Evolutionary conservation across 2,888 invertebrate genomes (phyloP), one percentile per base, ranked within the genome.

Genomic region (Diploptera punctata): DNA sequence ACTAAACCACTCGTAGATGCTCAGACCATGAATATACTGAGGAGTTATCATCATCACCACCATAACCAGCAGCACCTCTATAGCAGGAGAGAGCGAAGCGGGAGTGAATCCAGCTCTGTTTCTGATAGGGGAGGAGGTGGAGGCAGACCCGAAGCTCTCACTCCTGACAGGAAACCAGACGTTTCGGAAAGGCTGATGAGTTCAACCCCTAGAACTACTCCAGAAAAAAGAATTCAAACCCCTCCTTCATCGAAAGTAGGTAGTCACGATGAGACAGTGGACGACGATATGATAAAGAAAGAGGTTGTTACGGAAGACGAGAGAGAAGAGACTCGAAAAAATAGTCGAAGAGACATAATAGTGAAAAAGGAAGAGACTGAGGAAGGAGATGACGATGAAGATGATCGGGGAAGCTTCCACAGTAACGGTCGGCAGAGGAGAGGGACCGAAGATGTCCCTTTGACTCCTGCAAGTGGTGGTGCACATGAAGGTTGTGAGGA

Each of bases 1-100:
- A 95, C 95, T 3, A 95, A 95, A 82, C 96, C 96, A 0, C 82
- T 96, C 74, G 94, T 96, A 75, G 96, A 96, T 80, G 90, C 93
- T 1, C 94, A 94, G 81, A 93, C 94, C 0, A 93, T 94, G 93
- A 93, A 90, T 80, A 87, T 94, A 79, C 83, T 94, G 67, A 87
- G 94, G 77, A 92, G 88, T 78, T 94, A 94, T 80, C 77, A 76
- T 24, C 75, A 73, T 44, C 89, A 93, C 79, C 90, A 90, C 71
- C 75, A 76, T 31, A 76, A 79, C 67, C 84, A 84, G 76, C 85
- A 84, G 76, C 83, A 83, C 68, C 85, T 86, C 69, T 91, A 88
- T 78, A 67, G 44, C 57, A 69, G 29, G 86, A 87, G 94, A 61
- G 94, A 95, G 80, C 87, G 95, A 75, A 94, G 94, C 79, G 94